Conservation (phyloP, 2,113 vertebrate species). For the Prunella fulvescens region DNA sequence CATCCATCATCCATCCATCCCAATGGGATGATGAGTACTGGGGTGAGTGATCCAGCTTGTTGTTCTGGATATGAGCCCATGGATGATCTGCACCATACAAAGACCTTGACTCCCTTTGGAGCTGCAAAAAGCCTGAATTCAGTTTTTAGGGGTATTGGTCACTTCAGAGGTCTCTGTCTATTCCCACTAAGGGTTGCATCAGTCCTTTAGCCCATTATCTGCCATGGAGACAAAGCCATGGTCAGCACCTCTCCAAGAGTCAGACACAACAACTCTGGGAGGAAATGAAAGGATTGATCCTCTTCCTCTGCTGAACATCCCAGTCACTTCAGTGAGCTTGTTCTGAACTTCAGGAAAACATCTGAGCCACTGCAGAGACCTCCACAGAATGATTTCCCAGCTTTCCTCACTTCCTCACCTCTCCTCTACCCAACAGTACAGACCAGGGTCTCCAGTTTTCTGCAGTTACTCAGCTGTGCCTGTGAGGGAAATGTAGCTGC, state of each 20-base stretch:
- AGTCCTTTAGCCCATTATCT: accelerated
- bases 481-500: background rate
- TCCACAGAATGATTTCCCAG: accelerated
- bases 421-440: background rate
- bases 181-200: accelerated
- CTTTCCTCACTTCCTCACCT: background rate
- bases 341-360: background rate
- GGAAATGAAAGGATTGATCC: background rate
- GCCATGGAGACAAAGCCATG: background rate
- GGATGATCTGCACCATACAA: background rate
- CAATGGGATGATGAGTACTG: accelerated
- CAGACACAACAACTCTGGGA: background rate
- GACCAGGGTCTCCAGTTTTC: background rate
- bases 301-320: background rate
- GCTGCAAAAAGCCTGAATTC: background rate
- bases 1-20: background rate
- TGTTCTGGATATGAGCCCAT: background rate
- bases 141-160: background rate
- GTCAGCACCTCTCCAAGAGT: background rate
- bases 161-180: background rate
- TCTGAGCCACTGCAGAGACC: background rate
- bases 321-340: background rate
- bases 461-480: background rate
- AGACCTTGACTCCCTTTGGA: background rate
- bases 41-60: background rate